These are phyloP conservation scores for Amblyteles armatorius DNA, from an alignment of 2,888 invertebrate species.

Conservation along the genomic window DNA sequence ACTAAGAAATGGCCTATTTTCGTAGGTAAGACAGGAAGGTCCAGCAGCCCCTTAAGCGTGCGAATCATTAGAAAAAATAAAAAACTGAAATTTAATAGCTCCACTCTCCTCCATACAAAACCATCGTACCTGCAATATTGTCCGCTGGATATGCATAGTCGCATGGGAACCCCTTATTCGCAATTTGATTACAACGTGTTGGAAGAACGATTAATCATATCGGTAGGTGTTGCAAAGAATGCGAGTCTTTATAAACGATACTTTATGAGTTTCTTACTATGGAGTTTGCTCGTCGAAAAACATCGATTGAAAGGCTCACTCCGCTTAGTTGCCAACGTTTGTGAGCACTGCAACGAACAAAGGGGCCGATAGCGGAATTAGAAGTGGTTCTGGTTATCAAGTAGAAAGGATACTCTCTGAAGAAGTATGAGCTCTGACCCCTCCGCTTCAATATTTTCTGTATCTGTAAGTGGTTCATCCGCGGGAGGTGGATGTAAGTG, in stretches of 20 bases:
- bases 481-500: conserved; percentile 5
- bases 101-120: not conserved
- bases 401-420: conserved; percentile 2
- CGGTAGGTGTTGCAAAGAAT: not conserved
- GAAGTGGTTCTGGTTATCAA: conserved; percentile 7
- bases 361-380: conserved; percentile 9
- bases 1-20: no score
- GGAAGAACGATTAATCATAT: conserved; percentile 35
- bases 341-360: not conserved
- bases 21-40: no score
- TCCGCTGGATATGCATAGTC: not conserved
- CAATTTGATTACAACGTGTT: conserved; percentile 39
- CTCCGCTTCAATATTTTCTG: not conserved
- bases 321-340: not conserved
- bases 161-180: not conserved
- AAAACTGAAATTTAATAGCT: no score
- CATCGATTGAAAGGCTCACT: conserved; percentile 3
- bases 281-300: not conserved
- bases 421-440: not conserved
- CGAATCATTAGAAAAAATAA: no score
- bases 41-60: no score
- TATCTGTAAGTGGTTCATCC: not conserved
- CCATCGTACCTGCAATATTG: not conserved
- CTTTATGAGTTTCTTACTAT: not conserved
- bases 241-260: not conserved